Percentiles rank a stretch among this genome's conserved stretches.
Conservation (phyloP, 2,888 invertebrate genomes). For the Zaprionus obscuricornis region DNA sequence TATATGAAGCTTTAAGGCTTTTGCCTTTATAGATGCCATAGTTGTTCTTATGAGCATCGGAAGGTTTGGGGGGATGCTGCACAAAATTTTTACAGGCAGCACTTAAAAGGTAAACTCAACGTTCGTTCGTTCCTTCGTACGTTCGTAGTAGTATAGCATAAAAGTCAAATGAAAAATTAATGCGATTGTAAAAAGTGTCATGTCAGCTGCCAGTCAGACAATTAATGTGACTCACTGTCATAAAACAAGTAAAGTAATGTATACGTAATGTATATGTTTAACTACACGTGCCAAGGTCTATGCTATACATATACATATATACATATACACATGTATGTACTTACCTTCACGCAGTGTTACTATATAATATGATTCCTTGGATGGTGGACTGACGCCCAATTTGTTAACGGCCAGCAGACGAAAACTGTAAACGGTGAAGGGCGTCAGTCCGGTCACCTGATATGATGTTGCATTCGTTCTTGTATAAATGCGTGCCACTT, state of each 20-base stretch:
- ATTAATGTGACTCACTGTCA: constrained; percentile 45
- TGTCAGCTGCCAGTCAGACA: constrained; percentile 55
- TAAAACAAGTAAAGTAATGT: constrained; percentile 47
- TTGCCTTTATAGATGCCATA: constrained; percentile 53
- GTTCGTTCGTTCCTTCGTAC: too few species aligned
- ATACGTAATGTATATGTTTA: constrained; percentile 1
- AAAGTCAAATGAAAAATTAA: constrained; percentile 76
- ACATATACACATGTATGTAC: constrained; percentile 53
- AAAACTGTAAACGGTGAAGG: constrained; percentile 91
- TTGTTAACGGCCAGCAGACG: constrained; percentile 89
- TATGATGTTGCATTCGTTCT: constrained; percentile 87
- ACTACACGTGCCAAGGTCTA: too few species aligned
- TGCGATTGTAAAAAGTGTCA: constrained; percentile 72
- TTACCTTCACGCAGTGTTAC: constrained; percentile 90
- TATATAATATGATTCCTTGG: constrained; percentile 89
- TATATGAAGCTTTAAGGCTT: constrained; percentile 28
- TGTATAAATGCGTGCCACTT: constrained; percentile 86
- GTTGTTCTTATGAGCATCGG: constrained; percentile 21
- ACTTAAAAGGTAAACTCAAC: constrained; percentile 59
- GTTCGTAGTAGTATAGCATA: constrained; percentile 25
- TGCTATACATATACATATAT: too few species aligned
- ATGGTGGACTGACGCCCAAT: constrained; percentile 88
- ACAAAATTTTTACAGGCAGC: constrained; percentile 58
- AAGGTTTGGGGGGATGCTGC: not conserved
- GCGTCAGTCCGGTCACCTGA: constrained; percentile 87